phyloP scores from a whole-genome alignment of 2,113 vertebrate species.

The Amphiprion ocellaris region DNA sequence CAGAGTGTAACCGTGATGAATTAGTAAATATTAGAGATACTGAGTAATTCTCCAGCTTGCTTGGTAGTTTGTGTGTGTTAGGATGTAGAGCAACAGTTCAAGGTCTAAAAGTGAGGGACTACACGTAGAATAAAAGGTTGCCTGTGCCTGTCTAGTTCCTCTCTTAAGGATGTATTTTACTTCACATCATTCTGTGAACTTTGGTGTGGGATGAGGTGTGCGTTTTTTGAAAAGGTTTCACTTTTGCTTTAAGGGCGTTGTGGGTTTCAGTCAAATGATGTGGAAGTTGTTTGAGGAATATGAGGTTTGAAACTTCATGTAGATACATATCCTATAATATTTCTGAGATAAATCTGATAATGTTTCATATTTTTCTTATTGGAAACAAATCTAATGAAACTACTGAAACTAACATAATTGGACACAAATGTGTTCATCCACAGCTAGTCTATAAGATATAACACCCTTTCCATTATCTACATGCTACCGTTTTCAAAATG shows the following conservation, averaged over 20 bases:
- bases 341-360: not conserved
- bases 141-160: constrained; percentile 36
- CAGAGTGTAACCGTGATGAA: not conserved
- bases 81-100: not conserved
- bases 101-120: not conserved
- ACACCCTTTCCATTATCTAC: too few species aligned
- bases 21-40: not conserved
- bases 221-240: not conserved
- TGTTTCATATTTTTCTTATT: not conserved
- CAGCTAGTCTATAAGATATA: not conserved
- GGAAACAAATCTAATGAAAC: not conserved
- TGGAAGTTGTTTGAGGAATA: not conserved
- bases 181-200: constrained; percentile 25
- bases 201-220: constrained; percentile 4
- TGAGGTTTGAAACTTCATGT: constrained; percentile 1
- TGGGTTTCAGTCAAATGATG: not conserved
- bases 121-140: constrained; percentile 51
- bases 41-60: not conserved
- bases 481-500: too few species aligned
- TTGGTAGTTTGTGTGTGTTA: not conserved
- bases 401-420: not conserved
- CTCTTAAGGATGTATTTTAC: constrained; percentile 13
- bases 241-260: not conserved
- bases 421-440: not conserved
- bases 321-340: not conserved